These are phyloP conservation scores for Chloropsis hardwickii DNA, from an alignment of 2,113 vertebrate genomes.

Conservation along the genomic window DNA sequence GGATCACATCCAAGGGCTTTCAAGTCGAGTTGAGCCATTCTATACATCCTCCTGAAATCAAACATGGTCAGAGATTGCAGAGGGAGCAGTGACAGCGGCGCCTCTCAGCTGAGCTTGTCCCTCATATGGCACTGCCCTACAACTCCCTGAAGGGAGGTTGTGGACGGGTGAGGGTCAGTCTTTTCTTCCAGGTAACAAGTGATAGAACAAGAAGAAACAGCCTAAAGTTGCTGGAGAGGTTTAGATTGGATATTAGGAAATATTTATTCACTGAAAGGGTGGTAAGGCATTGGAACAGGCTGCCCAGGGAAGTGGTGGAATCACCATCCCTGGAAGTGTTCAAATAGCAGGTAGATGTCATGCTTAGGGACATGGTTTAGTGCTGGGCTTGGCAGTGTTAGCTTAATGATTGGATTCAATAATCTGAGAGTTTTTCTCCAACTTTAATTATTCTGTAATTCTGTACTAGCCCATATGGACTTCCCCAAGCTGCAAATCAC, in stretches of 20 bases:
- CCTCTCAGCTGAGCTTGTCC: neutral
- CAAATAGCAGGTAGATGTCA: neutral
- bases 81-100: fast-evolving
- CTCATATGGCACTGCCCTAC: neutral
- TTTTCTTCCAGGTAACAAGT: neutral
- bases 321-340: neutral
- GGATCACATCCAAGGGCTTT: neutral
- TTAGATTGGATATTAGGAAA: neutral
- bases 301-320: neutral
- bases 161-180: neutral
- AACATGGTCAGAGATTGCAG: neutral
- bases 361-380: neutral
- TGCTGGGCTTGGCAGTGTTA: neutral
- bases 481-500: neutral
- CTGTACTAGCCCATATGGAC: neutral
- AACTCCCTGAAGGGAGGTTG: neutral
- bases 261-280: neutral
- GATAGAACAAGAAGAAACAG: neutral
- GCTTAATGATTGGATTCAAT: neutral
- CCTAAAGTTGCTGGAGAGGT: neutral
- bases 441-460: neutral
- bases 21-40: neutral
- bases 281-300: neutral
- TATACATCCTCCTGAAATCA: neutral
- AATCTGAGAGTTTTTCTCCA: neutral